phyloP scores from a whole-genome alignment of 2,797 vertebrate genomes.

The Paratrypauchen microcephalus region DNA sequence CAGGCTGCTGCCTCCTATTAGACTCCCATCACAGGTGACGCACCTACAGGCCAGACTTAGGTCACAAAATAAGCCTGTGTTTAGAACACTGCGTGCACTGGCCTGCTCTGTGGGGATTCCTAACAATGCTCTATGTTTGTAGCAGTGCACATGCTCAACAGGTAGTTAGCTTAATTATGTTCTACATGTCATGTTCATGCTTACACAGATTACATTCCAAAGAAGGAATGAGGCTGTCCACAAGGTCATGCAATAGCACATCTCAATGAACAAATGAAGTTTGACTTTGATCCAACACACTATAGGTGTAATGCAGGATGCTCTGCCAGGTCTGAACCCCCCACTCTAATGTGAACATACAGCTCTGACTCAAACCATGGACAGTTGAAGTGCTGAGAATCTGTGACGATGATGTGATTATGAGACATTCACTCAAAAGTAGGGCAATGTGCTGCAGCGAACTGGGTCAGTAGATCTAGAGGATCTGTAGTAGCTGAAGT shows the following conservation, averaged over 20 bases:
- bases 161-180: slow-evolving; percentile 46
- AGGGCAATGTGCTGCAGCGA: slow-evolving; percentile 41
- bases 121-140: slow-evolving; percentile 23
- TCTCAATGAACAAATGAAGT: slow-evolving; percentile 54
- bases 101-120: slow-evolving; percentile 11
- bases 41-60: slow-evolving; percentile 3
- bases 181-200: slow-evolving; percentile 50
- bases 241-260: slow-evolving; percentile 58
- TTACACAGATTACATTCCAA: slow-evolving; percentile 57
- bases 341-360: slow-evolving; percentile 50
- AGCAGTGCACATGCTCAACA: slow-evolving; percentile 19
- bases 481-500: slow-evolving; percentile 30
- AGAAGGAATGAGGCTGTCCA: slow-evolving; percentile 59
- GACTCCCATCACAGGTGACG: slow-evolving; percentile 49
- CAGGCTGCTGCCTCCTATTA: slow-evolving; percentile 53
- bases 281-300: slow-evolving; percentile 61
- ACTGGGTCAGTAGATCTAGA: slow-evolving; percentile 46
- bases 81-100: neutral
- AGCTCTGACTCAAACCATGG: slow-evolving; percentile 36
- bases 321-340: slow-evolving; percentile 38
- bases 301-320: slow-evolving; percentile 50
- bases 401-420: slow-evolving; percentile 59
- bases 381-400: slow-evolving; percentile 46
- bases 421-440: slow-evolving; percentile 59
- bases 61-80: slow-evolving; percentile 5